phyloP scores from a whole-genome alignment of 2,888 invertebrate species.

The Volucella zonaria region DNA sequence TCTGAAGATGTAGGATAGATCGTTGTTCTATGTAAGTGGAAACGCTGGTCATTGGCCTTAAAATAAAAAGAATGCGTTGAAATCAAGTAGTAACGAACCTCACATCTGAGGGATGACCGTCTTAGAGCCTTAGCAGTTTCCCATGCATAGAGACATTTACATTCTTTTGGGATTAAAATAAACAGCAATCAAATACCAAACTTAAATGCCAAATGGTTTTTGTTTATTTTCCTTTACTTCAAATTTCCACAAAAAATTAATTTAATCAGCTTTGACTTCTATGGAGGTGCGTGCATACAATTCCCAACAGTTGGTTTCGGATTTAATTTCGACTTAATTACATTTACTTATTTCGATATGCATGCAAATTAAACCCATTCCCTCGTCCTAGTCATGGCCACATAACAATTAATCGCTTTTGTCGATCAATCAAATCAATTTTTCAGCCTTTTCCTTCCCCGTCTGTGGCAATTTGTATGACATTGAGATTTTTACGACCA shows the following conservation, averaged over 20 bases:
- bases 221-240: neutral
- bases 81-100: too few relatives aligned
- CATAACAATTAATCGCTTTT: slow-evolving; percentile 43
- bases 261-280: neutral
- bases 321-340: slow-evolving; percentile 28
- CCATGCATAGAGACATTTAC: too few relatives aligned
- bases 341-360: slow-evolving; percentile 3
- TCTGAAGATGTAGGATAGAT: too few relatives aligned
- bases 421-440: slow-evolving; percentile 24
- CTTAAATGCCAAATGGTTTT: too few relatives aligned
- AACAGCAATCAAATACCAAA: too few relatives aligned
- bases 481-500: slow-evolving; percentile 26
- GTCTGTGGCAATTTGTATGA: neutral
- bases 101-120: too few relatives aligned
- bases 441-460: neutral
- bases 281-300: neutral
- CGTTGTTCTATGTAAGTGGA: too few relatives aligned
- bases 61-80: too few relatives aligned
- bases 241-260: neutral
- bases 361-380: slow-evolving; percentile 13
- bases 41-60: too few relatives aligned
- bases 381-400: neutral
- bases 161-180: too few relatives aligned
- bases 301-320: neutral
- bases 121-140: too few relatives aligned